These are phyloP conservation scores for Gymnocheta viridis DNA, from an alignment of 2,888 invertebrate genomes.

Conservation along the genomic window DNA sequence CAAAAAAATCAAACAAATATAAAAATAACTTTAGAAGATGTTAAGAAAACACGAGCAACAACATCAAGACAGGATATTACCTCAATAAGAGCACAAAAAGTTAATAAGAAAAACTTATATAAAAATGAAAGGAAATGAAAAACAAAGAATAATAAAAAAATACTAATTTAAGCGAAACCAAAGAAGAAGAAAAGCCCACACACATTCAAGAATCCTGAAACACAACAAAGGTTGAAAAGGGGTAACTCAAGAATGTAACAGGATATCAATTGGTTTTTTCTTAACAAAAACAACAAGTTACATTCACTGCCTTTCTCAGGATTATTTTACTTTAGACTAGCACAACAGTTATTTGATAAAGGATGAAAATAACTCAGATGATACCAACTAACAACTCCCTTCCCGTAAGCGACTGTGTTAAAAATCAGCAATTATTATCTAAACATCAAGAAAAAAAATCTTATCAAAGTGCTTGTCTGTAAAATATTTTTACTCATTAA, in stretches of 20 bases:
- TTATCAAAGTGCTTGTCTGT: conserved; percentile 16
- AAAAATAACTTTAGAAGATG: conserved; percentile 54
- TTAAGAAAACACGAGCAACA: conserved; percentile 33
- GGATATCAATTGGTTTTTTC: conserved; percentile 56
- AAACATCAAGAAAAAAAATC: conserved; percentile 1
- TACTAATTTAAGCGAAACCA: conserved; percentile 63
- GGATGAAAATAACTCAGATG: conserved; percentile 6
- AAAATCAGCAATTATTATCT: conserved; percentile 64
- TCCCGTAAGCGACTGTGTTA: conserved; percentile 47
- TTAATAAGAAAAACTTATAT: conserved; percentile 56
- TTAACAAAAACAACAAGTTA: not conserved
- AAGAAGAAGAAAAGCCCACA: conserved; percentile 1
- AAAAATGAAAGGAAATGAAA: conserved; percentile 52
- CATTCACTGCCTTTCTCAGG: not conserved
- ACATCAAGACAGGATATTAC: conserved; percentile 62
- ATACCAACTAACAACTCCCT: not conserved
- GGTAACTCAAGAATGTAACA: conserved; percentile 37
- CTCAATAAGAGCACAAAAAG: conserved; percentile 37
- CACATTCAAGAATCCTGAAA: not conserved
- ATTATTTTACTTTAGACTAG: conserved; percentile 14
- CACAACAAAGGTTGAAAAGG: conserved; percentile 20
- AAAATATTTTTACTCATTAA: conserved; percentile 53
- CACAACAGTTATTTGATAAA: conserved; percentile 37
- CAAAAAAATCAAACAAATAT: conserved; percentile 50
- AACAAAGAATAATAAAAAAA: conserved; percentile 53